phyloP scores from a whole-genome alignment of 92 coral and sea anemone species.

The Phenganax stokvisi region DNA sequence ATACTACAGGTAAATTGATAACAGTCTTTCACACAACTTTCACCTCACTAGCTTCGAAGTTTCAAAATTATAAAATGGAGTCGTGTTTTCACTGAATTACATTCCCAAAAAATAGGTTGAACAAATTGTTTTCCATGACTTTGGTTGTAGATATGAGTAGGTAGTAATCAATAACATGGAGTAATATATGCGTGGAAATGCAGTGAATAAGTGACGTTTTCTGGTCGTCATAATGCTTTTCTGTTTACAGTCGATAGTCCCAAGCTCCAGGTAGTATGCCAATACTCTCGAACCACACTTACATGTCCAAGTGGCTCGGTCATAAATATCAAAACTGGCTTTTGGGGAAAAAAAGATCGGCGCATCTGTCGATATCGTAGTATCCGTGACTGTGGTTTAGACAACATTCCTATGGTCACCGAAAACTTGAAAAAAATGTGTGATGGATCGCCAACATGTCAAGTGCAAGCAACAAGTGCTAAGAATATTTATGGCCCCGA shows the following conservation, averaged over 20 bases:
- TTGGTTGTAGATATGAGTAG: no score
- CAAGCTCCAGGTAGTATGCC: constrained; percentile 61
- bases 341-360: constrained; percentile 61
- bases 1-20: constrained; percentile 8
- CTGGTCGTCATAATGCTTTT: background rate
- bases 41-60: background rate
- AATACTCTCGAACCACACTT: constrained; percentile 53
- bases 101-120: no score
- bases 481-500: constrained; percentile 1
- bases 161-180: no score
- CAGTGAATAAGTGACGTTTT: background rate
- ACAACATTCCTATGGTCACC: constrained; percentile 36
- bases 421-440: constrained; percentile 51
- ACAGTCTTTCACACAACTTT: background rate
- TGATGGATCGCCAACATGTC: constrained; percentile 52
- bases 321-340: constrained; percentile 56
- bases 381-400: constrained; percentile 52
- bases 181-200: no score
- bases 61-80: background rate
- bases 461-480: constrained; percentile 51
- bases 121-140: no score
- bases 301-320: constrained; percentile 71
- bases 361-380: constrained; percentile 51
- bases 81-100: no score
- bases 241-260: constrained; percentile 42